Evolutionary conservation across 1,140 invertebrate species (phyloP), one percentile per base, ranked within the genome.

Genomic region (Tribolium castaneum): DNA sequence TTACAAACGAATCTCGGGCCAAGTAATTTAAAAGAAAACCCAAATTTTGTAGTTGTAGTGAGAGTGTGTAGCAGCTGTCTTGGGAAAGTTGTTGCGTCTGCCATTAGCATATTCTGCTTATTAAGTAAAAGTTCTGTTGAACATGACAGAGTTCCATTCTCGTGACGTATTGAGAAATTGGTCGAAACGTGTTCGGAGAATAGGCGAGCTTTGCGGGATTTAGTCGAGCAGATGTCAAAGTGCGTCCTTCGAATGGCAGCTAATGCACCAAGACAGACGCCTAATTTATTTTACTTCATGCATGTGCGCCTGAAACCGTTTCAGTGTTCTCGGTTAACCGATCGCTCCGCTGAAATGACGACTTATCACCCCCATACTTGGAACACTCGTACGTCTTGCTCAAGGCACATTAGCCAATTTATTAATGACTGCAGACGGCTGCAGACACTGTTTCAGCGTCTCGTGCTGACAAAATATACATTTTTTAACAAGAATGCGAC

Each of bases 201-300:
- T 62, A 62, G 56, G 56, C 56, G 22, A 35, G 59, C 59, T 66
- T 66, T 66, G 59, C 59, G 30, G 59, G 59, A 66, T 66, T 66
- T 66, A 66, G 59, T 34, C 59, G 59, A 66, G 30, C 59, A 66
- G 59, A 66, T 66, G 59, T 66, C 59, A 66, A 66, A 66, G 59
- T 66, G 59, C 59, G 59, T 66, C 56, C 34, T 56, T 62, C 34
- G 59, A 66, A 66, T 66, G 59, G 59, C 59, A 66, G 59, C 59
- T 66, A 66, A 66, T 66, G 59, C 59, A 66, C 59, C 59, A 30
- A 66, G 59, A 66, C 59, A 66, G 59, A 66, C 59, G 59, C 59
- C 59, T 66, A 66, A 66, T 66, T 66, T 66, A 66, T 66, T 66
- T 66, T 66, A 66, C 25, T 66, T 66, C 59, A 66, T 66, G 59